Base-by-base conservation (phyloP, 1,140 invertebrate genomes). In the Leptinotarsa texana region DNA sequence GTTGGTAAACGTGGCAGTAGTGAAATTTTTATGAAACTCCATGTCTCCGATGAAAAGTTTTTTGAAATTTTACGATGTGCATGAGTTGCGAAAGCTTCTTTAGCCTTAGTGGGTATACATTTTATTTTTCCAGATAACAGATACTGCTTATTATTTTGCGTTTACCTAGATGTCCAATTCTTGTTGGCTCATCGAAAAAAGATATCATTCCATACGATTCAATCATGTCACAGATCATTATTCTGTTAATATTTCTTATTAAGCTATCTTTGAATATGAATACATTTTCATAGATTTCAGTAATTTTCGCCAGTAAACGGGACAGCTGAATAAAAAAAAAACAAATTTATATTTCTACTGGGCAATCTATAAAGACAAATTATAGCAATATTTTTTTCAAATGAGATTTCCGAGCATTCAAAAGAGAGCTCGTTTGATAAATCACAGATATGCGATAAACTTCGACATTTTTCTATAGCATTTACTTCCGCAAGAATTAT, bases 371-470 rank as follows among this genome's bases (percentile, higher is more conserved):
- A 57, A 57, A 57, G 51, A 57, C 51, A 57, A 57, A 57, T 57
- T 57, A 57, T 57, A 65, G 63, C 63, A 22, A 21, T 65, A 17
- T 65, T 65, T 65, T 65, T 65, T 13, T 65, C 63, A 65, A 65
- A 65, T 65, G 2, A 21, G 63, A 65, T n/a, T 65, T 21, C 63
- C 1, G n/a, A 18, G 11, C 1, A 65, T 65, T 65, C 63, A 65
- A 65, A 65, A 15, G 63, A 65, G 21, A 65, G 8, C 63, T 65
- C n/a, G 63, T 24, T 65, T 65, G 63, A 65, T 65, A 21, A 65
- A 65, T 65, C 63, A 21, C 63, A 18, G 63, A 65, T 65, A 65
- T 65, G 21, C 18, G 21, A 65, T 65, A 21, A 65, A 65, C 24
- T 65, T 65, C 24, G 18, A 65, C 63, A 63, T 63, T 63, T 63